Evolutionary conservation across 1,140 invertebrate genomes (phyloP).

Genomic region (Hetaerina americana): DNA sequence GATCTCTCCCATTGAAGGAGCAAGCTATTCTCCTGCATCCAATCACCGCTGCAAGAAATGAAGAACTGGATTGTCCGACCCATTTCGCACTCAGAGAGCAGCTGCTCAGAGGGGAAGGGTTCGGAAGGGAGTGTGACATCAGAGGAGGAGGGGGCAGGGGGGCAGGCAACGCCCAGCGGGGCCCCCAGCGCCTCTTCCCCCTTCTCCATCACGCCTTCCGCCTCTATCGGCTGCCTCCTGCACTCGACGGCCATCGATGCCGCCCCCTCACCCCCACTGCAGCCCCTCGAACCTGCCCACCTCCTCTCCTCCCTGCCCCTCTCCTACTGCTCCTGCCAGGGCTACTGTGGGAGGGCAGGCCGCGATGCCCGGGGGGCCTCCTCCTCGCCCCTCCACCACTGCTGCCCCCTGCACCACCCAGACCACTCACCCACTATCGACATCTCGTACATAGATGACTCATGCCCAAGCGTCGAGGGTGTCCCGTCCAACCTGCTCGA

Average conservation of each 20-base stretch:
- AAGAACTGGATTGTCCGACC: conserved; percentile 38
- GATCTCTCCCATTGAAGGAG: conserved; percentile 26
- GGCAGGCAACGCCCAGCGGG: conserved; percentile 7
- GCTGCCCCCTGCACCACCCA: too few species aligned
- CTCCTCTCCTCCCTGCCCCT: conserved; percentile 9
- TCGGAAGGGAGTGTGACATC: conserved; percentile 4
- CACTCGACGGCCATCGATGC: conserved; percentile 12
- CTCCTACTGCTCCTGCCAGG: background rate
- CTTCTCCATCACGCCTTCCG: conserved; percentile 13
- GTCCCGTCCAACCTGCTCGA: conserved; percentile 8
- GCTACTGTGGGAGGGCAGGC: background rate
- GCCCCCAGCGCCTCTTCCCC: conserved; percentile 8
- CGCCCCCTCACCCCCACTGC: conserved; percentile 12
- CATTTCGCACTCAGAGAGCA: conserved; percentile 7
- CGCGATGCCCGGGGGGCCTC: background rate
- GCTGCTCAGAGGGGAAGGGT: conserved; percentile 5
- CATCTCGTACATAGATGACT: conserved; percentile 22
- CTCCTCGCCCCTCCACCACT: background rate
- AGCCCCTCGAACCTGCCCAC: background rate
- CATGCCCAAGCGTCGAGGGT: conserved; percentile 9
- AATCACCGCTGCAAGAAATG: conserved; percentile 39
- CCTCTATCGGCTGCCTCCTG: conserved; percentile 12
- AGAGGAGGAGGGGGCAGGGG: background rate
- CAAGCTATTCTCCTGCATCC: conserved; percentile 43
- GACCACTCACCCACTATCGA: conserved; percentile 7